Percentiles rank a stretch among this genome's conserved stretches.
These are phyloP conservation scores for Ianthella basta DNA, from an alignment of 37 sponge, comb jelly and placozoan species.

Conservation along the genomic window DNA sequence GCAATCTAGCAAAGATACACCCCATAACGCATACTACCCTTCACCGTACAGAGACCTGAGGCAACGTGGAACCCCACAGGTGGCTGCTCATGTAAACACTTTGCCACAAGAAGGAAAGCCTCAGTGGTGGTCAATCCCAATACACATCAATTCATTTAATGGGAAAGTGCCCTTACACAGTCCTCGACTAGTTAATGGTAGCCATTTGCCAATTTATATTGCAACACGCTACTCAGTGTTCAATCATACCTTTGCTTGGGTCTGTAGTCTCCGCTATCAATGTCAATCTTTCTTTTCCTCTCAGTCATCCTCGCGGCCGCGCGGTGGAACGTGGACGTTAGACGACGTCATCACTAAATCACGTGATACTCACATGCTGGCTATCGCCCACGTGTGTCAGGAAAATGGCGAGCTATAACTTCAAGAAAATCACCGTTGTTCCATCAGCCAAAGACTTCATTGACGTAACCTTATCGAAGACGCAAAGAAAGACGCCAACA, in stretches of 20 bases:
- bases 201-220: no score
- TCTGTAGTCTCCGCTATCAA: conserved; percentile 37
- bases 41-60: neutral
- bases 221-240: neutral
- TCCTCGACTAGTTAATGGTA: no score
- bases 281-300: conserved; percentile 63
- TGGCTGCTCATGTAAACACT: neutral
- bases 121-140: neutral
- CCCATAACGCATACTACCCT: conserved; percentile 9
- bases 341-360: neutral
- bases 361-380: neutral
- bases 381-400: neutral
- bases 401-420: conserved; percentile 92
- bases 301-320: conserved; percentile 64
- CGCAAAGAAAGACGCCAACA: conserved; percentile 98
- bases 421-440: conserved; percentile 97
- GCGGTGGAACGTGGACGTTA: neutral
- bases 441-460: conserved; percentile 97
- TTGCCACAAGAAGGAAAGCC: neutral
- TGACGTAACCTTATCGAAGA: conserved; percentile 96
- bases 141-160: no score
- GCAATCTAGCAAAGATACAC: conserved; percentile 33
- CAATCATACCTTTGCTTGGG: conserved; percentile 18
- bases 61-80: no score
- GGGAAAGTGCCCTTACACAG: no score